Percentiles rank a stretch among this genome's conserved stretches.
phyloP scores from a whole-genome alignment of 2,797 vertebrate genomes.

The Semaprochilodus insignis region DNA sequence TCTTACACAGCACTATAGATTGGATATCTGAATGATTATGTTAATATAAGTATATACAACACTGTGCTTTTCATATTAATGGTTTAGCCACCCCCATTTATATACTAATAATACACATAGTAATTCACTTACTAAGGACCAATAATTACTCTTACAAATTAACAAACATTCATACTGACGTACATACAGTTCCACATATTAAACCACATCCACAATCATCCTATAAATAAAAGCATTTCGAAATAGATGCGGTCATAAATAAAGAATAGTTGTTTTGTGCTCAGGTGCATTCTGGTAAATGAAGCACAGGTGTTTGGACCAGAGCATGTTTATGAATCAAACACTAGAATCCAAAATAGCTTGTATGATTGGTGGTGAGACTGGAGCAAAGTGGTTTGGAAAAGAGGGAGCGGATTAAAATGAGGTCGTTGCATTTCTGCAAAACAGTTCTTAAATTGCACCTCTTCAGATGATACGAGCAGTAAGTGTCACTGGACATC shows the following conservation, averaged over 20 bases:
- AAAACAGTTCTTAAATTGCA: neutral
- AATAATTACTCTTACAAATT: neutral
- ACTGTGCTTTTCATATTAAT: no score
- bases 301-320: conserved; percentile 78
- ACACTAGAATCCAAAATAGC: conserved; percentile 56
- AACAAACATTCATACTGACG: neutral
- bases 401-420: conserved; percentile 43
- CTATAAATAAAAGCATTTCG: conserved; percentile 48
- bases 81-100: neutral
- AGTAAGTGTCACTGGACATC: neutral
- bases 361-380: conserved; percentile 45
- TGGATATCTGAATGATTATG: no score
- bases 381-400: conserved; percentile 32
- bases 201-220: conserved; percentile 4
- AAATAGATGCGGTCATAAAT: conserved; percentile 77
- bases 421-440: conserved; percentile 7
- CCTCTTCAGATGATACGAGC: neutral
- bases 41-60: no score
- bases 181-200: no score
- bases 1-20: no score
- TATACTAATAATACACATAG: neutral
- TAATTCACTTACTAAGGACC: neutral
- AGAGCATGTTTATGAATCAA: conserved; percentile 61
- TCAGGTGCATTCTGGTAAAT: conserved; percentile 78
- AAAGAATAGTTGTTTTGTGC: conserved; percentile 64